Evolutionary conservation across 2,888 invertebrate genomes (phyloP).

Genomic region (Halocaridina rubra): DNA sequence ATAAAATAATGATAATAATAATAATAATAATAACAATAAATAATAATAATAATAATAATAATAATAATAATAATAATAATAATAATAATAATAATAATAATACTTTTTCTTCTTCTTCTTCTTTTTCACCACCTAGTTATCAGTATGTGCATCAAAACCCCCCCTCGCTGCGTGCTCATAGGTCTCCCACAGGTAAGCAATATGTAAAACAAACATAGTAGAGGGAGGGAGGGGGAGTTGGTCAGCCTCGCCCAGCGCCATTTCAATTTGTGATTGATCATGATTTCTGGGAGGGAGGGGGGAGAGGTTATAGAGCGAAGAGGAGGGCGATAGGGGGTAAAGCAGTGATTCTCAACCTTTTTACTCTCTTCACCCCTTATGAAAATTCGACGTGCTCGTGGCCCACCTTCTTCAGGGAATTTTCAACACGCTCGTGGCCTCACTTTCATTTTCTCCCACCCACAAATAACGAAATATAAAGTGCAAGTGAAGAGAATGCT

Average conservation of each 20-base stretch:
- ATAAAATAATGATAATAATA: no score
- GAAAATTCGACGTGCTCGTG: no score
- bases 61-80: no score
- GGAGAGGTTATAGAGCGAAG: no score
- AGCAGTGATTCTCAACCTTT: no score
- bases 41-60: no score
- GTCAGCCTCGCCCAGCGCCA: slow-evolving; percentile 10
- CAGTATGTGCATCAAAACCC: slow-evolving; percentile 32
- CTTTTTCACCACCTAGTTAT: background rate
- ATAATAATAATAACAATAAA: no score
- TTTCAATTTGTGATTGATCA: slow-evolving; percentile 42
- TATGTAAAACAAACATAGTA: slow-evolving; percentile 51
- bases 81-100: no score
- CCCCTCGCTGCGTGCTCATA: slow-evolving; percentile 48
- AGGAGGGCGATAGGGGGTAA: background rate
- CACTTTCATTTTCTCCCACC: background rate
- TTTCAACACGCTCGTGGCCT: no score
- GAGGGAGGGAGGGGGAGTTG: background rate
- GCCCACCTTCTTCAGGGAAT: no score
- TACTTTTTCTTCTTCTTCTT: background rate
- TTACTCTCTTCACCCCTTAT: no score
- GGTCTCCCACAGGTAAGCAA: slow-evolving; percentile 50
- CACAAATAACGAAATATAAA: background rate
- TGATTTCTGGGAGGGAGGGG: slow-evolving; percentile 28
- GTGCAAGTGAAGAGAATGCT: no score